Base-by-base conservation (phyloP, 2,797 vertebrate genomes). In the Myripristis murdjan region DNA sequence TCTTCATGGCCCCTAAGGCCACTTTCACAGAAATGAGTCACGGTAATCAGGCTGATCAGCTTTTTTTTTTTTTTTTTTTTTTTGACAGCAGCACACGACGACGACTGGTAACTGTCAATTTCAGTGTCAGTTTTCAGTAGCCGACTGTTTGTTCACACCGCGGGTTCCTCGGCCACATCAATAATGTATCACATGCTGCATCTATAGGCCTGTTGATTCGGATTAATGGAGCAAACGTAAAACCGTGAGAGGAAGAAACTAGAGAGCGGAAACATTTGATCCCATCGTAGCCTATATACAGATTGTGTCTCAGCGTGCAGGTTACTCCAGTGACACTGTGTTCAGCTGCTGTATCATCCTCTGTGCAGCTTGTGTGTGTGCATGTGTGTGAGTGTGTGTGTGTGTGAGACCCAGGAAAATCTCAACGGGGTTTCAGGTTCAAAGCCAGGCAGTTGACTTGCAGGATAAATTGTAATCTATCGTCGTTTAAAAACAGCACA, bases 191-290 rank as follows among this genome's bases (percentile, higher is more conserved):
- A 71, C 61, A 82, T 26, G 60, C 72, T 64, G n/a, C 56, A 70
- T 88, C 53, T 68, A 18, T 43, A 44, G 49, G 8, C 15, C 54
- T 18, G 23, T 16, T 73, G 83, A 87, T 87, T 81, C 46, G 18
- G 35, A 79, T 83, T 64, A 88, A 89, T 79, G 78, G 83, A 71
- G 67, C 79, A 82, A 81, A 81, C 52, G 73, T 53, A 74, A 81
- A 75, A 46, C 43, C 56, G 55, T 48, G 48, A 70, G 51, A 48
- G 74, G n/a, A n/a, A n/a, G 82, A 89, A 88, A 85, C 52, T 16
- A 44, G 46, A 77, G 67, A 86, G 58, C 61, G 44, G 84, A 89
- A 83, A 84, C 49, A 73, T 73, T 80, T 76, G 75, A 87, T 86
- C 83, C 47, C 3, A n/a, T 43, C 4, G 39, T 54, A 1, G n/a